Conservation (phyloP, 2,113 vertebrate genomes). For the Cololabis saira region DNA sequence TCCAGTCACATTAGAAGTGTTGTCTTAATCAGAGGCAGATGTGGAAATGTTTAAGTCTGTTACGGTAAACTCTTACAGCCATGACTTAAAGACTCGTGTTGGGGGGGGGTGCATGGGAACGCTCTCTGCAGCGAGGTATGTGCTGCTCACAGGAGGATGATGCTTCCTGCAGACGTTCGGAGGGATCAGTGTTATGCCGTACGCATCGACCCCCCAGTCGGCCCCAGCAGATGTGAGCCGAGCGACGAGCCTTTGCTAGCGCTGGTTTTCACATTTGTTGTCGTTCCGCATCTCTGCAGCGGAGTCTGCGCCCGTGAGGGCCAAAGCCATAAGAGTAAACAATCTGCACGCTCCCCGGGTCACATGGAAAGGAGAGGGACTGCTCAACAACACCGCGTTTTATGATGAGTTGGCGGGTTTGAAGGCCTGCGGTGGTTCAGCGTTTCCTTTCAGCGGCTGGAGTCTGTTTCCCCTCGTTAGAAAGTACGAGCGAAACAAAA, state of each 20-base stretch:
- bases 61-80: slow-evolving; percentile 48
- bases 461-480: slow-evolving; percentile 57
- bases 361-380: slow-evolving; percentile 32
- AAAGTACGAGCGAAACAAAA: slow-evolving; percentile 27
- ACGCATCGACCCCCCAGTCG: slow-evolving; percentile 14
- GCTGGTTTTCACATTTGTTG: slow-evolving; percentile 23
- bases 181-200: neutral
- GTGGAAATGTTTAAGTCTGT: slow-evolving; percentile 48
- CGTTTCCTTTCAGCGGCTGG: slow-evolving; percentile 43
- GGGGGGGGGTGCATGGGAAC: slow-evolving; percentile 33
- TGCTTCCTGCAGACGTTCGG: slow-evolving; percentile 32
- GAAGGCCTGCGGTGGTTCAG: slow-evolving; percentile 28
- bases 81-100: slow-evolving; percentile 32
- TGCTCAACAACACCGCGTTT: slow-evolving; percentile 32
- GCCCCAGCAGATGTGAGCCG: neutral
- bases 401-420: slow-evolving; percentile 58
- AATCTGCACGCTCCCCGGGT: slow-evolving; percentile 17
- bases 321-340: slow-evolving; percentile 41
- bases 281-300: slow-evolving; percentile 43
- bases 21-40: slow-evolving; percentile 75
- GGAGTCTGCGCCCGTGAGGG: slow-evolving; percentile 33
- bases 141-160: neutral
- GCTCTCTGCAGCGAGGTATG: slow-evolving; percentile 11
- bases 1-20: slow-evolving; percentile 58
- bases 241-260: neutral